Evolutionary conservation across 2,797 vertebrate species (phyloP).

Genomic region (Pseudochaenichthys georgianus): DNA sequence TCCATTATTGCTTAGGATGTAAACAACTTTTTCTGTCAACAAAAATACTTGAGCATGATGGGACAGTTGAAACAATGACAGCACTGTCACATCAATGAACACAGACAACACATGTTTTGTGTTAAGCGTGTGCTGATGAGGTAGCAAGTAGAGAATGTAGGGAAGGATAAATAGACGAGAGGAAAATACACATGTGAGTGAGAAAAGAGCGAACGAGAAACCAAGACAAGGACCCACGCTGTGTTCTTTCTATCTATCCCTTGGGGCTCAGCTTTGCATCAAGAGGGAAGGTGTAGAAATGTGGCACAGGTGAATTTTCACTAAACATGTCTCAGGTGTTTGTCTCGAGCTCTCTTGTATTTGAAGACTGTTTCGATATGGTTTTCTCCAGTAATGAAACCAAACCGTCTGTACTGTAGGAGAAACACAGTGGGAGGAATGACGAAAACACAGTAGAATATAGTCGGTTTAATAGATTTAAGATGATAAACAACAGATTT

Average conservation of each 20-base stretch:
- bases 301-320: slow-evolving; percentile 28
- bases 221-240: slow-evolving; percentile 27
- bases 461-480: slow-evolving; percentile 9
- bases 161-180: slow-evolving; percentile 47
- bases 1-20: slow-evolving; percentile 12
- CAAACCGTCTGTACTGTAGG: slow-evolving; percentile 11
- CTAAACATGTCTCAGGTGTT: slow-evolving; percentile 24
- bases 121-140: slow-evolving; percentile 27
- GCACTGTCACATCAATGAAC: slow-evolving; percentile 28
- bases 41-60: slow-evolving; percentile 29
- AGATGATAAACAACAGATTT: slow-evolving; percentile 8
- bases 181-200: slow-evolving; percentile 23
- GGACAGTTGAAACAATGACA: slow-evolving; percentile 18
- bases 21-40: slow-evolving; percentile 6
- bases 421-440: slow-evolving; percentile 10
- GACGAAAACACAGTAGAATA: slow-evolving; percentile 14
- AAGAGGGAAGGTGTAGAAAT: slow-evolving; percentile 26
- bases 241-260: slow-evolving; percentile 42
- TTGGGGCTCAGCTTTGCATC: slow-evolving; percentile 31
- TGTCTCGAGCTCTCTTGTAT: slow-evolving; percentile 30
- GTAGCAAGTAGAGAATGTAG: slow-evolving; percentile 24
- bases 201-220: slow-evolving; percentile 12
- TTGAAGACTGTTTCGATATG: slow-evolving; percentile 9
- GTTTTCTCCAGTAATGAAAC: slow-evolving; percentile 23
- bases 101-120: slow-evolving; percentile 34